These are phyloP conservation scores for Sinopyrophorus schimmeli DNA, from an alignment of 2,888 invertebrate species.

Conservation along the genomic window DNA sequence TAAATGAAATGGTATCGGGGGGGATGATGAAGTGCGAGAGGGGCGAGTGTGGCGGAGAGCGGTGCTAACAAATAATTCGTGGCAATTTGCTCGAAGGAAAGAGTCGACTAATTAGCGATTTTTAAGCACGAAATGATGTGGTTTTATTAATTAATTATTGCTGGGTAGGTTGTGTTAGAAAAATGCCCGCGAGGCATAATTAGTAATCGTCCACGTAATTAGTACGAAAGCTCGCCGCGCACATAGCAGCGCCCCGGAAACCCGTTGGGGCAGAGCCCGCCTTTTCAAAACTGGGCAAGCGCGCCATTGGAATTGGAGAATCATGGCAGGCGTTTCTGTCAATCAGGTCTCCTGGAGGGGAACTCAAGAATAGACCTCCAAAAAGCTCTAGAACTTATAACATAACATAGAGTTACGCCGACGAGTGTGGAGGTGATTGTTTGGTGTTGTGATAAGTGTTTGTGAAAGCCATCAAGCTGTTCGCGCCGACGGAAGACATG, in stretches of 20 bases:
- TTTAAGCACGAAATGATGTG: conserved; percentile 55
- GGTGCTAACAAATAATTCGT: too few relatives aligned
- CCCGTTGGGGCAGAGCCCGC: conserved; percentile 36
- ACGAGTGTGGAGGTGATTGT: conserved; percentile 47
- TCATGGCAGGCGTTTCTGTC: conserved; percentile 55
- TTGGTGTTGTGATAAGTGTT: conserved; percentile 44
- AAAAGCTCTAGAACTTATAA: conserved; percentile 46
- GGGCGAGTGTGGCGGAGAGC: too few relatives aligned
- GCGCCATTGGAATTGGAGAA: conserved; percentile 47
- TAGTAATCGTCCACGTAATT: conserved; percentile 52
- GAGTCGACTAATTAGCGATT: conserved; percentile 45
- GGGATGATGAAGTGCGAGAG: too few relatives aligned
- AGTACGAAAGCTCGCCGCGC: conserved; percentile 35
- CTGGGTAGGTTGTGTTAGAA: conserved; percentile 51
- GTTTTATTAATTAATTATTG: conserved; percentile 57
- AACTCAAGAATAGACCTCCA: conserved; percentile 42
- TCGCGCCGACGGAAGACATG: conserved; percentile 84
- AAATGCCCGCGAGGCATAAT: conserved; percentile 57
- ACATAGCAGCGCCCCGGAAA: conserved; percentile 31
- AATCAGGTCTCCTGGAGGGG: conserved; percentile 48
- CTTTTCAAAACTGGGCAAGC: conserved; percentile 34
- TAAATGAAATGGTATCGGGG: too few relatives aligned
- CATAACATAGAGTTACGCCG: conserved; percentile 50
- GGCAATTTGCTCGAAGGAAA: conserved; percentile 23
- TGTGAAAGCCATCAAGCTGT: conserved; percentile 71